phyloP scores from a whole-genome alignment of 2,113 vertebrate genomes.

The Sylvietta virens region DNA sequence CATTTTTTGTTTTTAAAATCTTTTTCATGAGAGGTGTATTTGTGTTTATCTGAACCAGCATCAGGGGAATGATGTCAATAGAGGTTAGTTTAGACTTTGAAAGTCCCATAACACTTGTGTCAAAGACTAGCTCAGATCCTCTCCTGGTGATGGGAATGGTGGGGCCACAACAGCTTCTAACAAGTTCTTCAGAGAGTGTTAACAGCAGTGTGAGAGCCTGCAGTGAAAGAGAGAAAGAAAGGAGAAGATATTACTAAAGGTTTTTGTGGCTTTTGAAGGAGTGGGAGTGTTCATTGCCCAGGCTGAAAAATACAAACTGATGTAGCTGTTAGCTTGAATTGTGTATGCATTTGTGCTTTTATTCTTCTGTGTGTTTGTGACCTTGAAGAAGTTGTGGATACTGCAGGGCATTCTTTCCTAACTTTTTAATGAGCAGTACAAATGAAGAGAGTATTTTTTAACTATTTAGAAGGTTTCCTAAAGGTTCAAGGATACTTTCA shows the following conservation, averaged over 20 bases:
- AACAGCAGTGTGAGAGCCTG: not conserved
- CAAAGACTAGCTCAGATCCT: not conserved
- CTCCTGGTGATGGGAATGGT: not conserved
- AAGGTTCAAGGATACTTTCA: not conserved
- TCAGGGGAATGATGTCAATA: not conserved
- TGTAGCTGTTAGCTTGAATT: not conserved
- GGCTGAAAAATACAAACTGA: not conserved
- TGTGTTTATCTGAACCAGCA: not conserved
- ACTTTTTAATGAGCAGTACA: not conserved
- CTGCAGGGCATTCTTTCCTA: not conserved
- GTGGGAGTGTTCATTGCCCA: not conserved
- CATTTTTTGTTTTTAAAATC: rapidly evolving
- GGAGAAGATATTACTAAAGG: not conserved
- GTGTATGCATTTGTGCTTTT: not conserved
- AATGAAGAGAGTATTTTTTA: not conserved
- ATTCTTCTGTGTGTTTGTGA: not conserved
- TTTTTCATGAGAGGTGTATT: not conserved
- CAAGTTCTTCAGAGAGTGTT: not conserved
- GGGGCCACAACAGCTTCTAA: not conserved
- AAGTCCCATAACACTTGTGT: not conserved
- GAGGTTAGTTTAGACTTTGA: not conserved
- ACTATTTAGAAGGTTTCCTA: not conserved
- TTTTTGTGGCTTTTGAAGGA: not conserved
- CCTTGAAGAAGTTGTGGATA: not conserved
- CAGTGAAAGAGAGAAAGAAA: not conserved